A percentile compares a stretch with the other conserved stretches of the same genome.
phyloP scores from a whole-genome alignment of 2,797 vertebrate genomes.

The Myotis findleyi region DNA sequence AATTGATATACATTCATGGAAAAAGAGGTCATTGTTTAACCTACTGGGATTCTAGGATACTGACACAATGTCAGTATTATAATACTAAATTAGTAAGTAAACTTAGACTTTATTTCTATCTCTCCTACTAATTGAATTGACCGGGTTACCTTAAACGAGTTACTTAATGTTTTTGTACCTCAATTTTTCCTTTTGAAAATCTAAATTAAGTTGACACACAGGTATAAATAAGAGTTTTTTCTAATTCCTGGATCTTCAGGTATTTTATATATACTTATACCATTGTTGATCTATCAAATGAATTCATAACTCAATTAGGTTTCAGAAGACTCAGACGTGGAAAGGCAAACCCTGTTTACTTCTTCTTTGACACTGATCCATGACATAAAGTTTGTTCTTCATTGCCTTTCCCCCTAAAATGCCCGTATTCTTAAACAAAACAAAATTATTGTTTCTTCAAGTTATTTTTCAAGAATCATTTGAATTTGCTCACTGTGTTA shows the following conservation, averaged over 20 bases:
- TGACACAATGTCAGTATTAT: not conserved
- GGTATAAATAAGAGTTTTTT: constrained; percentile 7
- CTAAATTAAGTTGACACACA: not conserved
- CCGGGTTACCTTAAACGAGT: not conserved
- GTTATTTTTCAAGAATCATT: constrained; percentile 33
- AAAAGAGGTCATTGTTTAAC: constrained; percentile 24
- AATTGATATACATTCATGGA: not conserved
- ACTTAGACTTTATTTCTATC: not conserved
- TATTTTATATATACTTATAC: not conserved
- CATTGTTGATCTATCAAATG: not conserved
- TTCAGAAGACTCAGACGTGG: not conserved
- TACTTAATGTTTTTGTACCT: not conserved
- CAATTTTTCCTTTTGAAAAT: constrained; percentile 16
- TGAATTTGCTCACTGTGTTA: not conserved
- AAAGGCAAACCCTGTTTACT: not conserved
- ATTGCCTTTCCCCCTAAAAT: not conserved
- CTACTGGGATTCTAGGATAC: not conserved
- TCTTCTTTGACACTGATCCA: not conserved
- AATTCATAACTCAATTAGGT: not conserved
- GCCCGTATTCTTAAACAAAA: not conserved
- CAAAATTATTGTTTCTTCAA: not conserved
- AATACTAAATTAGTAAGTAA: constrained; percentile 37
- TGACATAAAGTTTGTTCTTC: not conserved
- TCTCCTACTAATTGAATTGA: not conserved
- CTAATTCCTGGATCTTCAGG: not conserved